Conservation (phyloP, 37 sponge, comb jelly and placozoan species). For the Amphimedon queenslandica region DNA sequence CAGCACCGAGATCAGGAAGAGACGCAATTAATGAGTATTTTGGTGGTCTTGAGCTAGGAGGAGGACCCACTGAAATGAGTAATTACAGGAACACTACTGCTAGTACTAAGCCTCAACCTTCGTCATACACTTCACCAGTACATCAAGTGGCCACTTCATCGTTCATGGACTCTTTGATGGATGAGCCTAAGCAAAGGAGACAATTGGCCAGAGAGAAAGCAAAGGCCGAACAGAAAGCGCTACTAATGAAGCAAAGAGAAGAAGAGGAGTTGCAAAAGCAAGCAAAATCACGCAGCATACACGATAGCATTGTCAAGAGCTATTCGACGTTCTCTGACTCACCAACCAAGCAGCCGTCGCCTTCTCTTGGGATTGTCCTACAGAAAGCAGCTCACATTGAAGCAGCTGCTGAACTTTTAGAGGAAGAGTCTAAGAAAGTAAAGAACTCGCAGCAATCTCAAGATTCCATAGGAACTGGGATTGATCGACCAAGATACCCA, state of each 20-base stretch:
- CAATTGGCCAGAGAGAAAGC: conserved; percentile 23
- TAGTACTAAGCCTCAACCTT: background rate
- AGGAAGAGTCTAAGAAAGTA: background rate
- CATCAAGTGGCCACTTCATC: background rate
- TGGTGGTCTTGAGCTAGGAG: background rate
- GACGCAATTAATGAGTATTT: no score
- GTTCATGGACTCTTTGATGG: background rate
- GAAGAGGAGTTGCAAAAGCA: conserved; percentile 24
- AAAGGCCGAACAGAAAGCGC: conserved; percentile 23
- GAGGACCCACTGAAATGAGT: background rate
- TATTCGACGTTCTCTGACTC: background rate
- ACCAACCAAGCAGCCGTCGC: no score
- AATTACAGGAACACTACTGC: background rate
- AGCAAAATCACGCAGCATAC: background rate
- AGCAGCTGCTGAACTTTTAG: background rate
- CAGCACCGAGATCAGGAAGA: background rate
- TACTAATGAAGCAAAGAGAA: conserved; percentile 3
- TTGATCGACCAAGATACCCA: background rate
- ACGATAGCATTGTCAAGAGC: background rate
- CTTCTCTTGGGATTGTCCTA: background rate
- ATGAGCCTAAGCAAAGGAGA: background rate
- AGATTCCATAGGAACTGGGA: background rate
- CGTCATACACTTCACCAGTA: background rate
- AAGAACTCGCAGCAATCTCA: background rate
- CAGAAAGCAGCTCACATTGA: background rate